A percentile compares a stretch with the other conserved stretches of the same genome.
These are phyloP conservation scores for Bombus sylvicola DNA, from an alignment of 1,140 invertebrate genomes.

Conservation along the genomic window DNA sequence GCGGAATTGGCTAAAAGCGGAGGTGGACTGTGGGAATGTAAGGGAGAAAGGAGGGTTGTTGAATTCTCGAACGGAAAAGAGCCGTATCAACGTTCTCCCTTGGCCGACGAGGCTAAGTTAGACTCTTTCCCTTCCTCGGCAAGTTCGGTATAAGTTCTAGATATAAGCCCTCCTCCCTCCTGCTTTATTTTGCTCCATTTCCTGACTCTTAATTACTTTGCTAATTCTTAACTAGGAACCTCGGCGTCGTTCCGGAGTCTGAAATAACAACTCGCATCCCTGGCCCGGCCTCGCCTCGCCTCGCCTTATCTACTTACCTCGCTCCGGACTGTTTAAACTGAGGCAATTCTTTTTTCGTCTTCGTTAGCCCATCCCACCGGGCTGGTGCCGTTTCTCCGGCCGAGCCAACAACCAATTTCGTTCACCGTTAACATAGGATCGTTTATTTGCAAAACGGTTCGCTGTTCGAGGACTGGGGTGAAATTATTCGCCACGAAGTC, in stretches of 20 bases:
- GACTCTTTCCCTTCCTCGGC: slow-evolving; percentile 57
- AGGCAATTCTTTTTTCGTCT: slow-evolving; percentile 55
- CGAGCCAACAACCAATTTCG: slow-evolving; percentile 60
- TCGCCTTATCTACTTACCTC: slow-evolving; percentile 42
- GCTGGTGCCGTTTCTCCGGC: neutral
- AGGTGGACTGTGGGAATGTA: slow-evolving; percentile 44
- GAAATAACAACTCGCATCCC: slow-evolving; percentile 76
- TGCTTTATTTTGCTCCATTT: slow-evolving; percentile 77
- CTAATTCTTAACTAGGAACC: slow-evolving; percentile 75
- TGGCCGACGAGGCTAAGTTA: slow-evolving; percentile 54
- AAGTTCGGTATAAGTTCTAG: slow-evolving; percentile 73
- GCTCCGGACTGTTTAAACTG: slow-evolving; percentile 57
- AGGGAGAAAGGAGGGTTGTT: slow-evolving; percentile 53
- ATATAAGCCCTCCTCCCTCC: slow-evolving; percentile 67
- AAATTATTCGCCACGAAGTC: slow-evolving; percentile 39
- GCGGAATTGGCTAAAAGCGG: slow-evolving; percentile 48
- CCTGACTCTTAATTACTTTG: slow-evolving; percentile 80
- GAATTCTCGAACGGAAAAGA: slow-evolving; percentile 70
- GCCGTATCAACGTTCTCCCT: slow-evolving; percentile 63
- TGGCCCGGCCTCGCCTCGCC: slow-evolving; percentile 27
- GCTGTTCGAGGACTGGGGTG: slow-evolving; percentile 15
- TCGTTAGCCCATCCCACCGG: neutral
- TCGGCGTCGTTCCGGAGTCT: slow-evolving; percentile 70
- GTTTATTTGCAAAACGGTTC: slow-evolving; percentile 45
- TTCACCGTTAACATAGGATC: slow-evolving; percentile 45